Evolutionary conservation across 2,797 vertebrate genomes (phyloP), one percentile per base, ranked within the genome.

Genomic region (Myotis pilosus): DNA sequence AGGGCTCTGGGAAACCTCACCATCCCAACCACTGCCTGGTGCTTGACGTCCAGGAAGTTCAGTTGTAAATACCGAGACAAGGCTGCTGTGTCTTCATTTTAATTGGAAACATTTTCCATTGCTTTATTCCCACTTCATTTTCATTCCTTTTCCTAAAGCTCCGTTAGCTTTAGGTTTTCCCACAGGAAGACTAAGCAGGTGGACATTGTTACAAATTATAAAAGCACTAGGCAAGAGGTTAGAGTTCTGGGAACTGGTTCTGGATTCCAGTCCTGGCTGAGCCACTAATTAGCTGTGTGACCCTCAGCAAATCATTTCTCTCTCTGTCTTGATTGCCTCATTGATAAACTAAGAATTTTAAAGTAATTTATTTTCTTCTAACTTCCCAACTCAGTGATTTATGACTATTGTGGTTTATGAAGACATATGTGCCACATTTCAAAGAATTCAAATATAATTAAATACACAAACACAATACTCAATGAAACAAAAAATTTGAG

Each of bases 21-120:
- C 47, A 62, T 64, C 79, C 49, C 66, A 82, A 68, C 79, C 82
- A 60, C 94, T 68, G 93, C 92, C 96, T 95, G 49, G 69, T 83
- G 41, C 90, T 95, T 96, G 95, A 97, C 84, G 69, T 95, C 85
- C 96, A 95, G 95, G 96, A 97, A 97, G 72, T 62, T 92, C 36
- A 64, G 75, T 33, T 95, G 89, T 97, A 97, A 96, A 97, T 82
- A 97, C 41, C 82, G 78, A 94, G 95, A 79, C 83, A 60, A 82
- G 78, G 75, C 81, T 53, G 17, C 84, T 69, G 36, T 80, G 89
- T 93, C 89, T 96, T 96, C 84, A 75, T 92, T 86, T 95, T 95
- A 94, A 97, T 95, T 96, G 94, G 92, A 96, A 97, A 95, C 96
- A 97, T 84, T 96, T 95, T 89, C 80, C 47, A 9, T 60, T 82